A percentile compares a stretch with the other conserved stretches of the same genome.
Conservation (phyloP, 2,888 invertebrate genomes). For the Drosophila nr. medialis region DNA sequence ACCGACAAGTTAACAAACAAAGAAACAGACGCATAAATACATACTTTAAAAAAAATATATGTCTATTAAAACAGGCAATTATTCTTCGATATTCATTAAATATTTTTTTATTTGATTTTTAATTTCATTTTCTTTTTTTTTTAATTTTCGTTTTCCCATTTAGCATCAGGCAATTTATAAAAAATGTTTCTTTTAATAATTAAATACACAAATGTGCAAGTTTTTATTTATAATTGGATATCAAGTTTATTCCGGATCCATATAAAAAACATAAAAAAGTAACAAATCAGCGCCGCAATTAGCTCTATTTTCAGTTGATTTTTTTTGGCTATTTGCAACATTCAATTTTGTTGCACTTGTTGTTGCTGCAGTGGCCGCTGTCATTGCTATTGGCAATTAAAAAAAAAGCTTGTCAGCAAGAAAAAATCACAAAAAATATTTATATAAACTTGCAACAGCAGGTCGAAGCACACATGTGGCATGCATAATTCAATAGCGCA, state of each 20-base stretch:
- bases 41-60: neutral
- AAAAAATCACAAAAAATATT: slow-evolving; percentile 3
- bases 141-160: neutral
- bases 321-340: slow-evolving; percentile 18
- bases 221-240: slow-evolving; percentile 32
- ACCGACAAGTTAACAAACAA: neutral
- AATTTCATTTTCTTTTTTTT: neutral
- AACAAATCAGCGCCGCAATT: slow-evolving; percentile 41
- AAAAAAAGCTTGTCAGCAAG: slow-evolving; percentile 41
- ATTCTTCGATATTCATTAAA: neutral
- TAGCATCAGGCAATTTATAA: neutral
- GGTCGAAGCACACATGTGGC: slow-evolving; percentile 51
- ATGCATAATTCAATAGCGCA: slow-evolving; percentile 49
- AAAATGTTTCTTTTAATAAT: neutral
- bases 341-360: slow-evolving; percentile 7
- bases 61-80: neutral
- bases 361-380: slow-evolving; percentile 21
- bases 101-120: neutral
- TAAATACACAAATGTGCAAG: neutral
- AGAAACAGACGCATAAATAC: neutral
- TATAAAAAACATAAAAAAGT: neutral
- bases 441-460: slow-evolving; percentile 27
- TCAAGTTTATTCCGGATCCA: slow-evolving; percentile 31
- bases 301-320: slow-evolving; percentile 17
- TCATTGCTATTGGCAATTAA: slow-evolving; percentile 53